phyloP scores from a whole-genome alignment of 2,888 invertebrate species.

The Alloplasta piceator region DNA sequence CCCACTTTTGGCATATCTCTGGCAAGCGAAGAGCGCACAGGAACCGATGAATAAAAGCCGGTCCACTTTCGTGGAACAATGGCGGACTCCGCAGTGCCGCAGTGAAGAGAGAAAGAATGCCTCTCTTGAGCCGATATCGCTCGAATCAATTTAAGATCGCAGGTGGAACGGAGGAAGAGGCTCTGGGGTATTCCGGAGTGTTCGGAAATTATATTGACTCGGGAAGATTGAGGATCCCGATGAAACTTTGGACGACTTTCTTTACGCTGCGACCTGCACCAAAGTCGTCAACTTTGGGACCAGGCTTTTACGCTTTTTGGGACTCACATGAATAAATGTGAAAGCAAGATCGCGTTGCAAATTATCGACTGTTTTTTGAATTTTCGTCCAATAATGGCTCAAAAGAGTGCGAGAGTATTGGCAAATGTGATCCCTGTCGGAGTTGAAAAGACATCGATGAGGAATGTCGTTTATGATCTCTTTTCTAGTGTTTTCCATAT shows the following conservation, averaged over 20 bases:
- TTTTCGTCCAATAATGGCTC: too few species aligned
- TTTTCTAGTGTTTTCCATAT: too few species aligned
- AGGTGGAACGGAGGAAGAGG: constrained; percentile 32
- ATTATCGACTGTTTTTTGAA: too few species aligned
- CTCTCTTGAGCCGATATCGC: constrained; percentile 22
- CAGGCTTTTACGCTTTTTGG: too few species aligned
- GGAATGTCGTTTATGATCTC: too few species aligned
- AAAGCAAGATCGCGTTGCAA: too few species aligned
- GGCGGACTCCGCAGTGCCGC: constrained; percentile 19
- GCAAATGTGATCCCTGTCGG: too few species aligned
- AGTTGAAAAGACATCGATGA: too few species aligned
- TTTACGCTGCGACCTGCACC: too few species aligned
- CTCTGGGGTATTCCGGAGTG: constrained; percentile 1
- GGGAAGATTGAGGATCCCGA: constrained; percentile 20
- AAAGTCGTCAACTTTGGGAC: too few species aligned
- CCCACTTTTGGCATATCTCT: constrained; percentile 15
- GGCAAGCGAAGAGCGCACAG: constrained; percentile 1
- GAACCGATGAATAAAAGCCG: constrained; percentile 34
- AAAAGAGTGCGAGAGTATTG: too few species aligned
- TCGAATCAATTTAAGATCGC: constrained; percentile 40
- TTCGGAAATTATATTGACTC: constrained; percentile 38
- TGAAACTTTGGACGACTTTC: constrained; percentile 1
- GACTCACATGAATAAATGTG: too few species aligned
- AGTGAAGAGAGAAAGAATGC: constrained; percentile 25
- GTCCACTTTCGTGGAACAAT: constrained; percentile 43